Evolutionary conservation across 2,113 vertebrate genomes (phyloP).

Genomic region (Chlamydotis undulata): DNA sequence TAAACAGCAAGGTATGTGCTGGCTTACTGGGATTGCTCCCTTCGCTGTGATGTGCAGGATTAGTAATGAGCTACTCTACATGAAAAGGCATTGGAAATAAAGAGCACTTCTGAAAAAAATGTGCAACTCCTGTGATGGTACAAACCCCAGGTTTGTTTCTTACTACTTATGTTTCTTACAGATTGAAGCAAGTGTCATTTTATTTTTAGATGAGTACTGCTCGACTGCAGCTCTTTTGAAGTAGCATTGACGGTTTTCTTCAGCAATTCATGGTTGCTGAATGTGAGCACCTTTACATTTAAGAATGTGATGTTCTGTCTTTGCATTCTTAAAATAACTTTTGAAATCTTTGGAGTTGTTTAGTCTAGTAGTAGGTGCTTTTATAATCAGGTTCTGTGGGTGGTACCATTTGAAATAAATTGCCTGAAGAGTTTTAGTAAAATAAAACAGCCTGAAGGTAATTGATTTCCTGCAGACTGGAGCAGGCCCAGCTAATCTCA

Average conservation of each 20-base stretch:
- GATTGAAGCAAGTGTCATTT: neutral
- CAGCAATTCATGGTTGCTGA: neutral
- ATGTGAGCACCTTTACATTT: neutral
- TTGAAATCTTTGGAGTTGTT: neutral
- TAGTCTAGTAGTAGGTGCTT: neutral
- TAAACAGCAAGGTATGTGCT: neutral
- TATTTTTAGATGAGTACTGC: conserved; percentile 8
- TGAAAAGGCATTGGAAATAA: neutral
- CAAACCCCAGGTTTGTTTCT: neutral
- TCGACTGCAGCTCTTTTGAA: conserved; percentile 5
- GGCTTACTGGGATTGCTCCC: neutral
- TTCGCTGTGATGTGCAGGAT: neutral
- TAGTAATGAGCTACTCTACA: neutral
- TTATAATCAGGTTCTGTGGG: neutral
- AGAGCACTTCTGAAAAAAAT: neutral
- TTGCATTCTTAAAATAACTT: neutral
- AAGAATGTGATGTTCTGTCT: neutral
- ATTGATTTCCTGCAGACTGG: neutral
- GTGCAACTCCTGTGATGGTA: neutral
- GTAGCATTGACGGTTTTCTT: neutral
- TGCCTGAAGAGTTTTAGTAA: neutral
- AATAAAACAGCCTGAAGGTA: conserved; percentile 2
- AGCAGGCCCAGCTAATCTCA: neutral
- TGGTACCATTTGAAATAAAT: conserved; percentile 9
- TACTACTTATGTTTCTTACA: neutral